Evolutionary conservation across 1,140 invertebrate genomes (phyloP).

Genomic region (Lordiphosa stackelbergi): DNA sequence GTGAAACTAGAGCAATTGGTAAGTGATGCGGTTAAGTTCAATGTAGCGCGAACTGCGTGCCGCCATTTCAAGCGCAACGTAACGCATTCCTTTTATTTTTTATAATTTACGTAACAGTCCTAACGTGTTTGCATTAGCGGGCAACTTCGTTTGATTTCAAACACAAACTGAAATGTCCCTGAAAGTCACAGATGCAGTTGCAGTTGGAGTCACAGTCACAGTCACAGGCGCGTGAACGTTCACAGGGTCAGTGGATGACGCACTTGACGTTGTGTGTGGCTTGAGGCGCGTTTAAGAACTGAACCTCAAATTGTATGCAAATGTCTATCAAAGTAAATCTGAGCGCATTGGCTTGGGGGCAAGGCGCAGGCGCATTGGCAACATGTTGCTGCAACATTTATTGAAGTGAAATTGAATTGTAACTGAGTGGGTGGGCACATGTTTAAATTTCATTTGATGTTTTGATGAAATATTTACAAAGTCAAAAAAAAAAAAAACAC

Average conservation of each 20-base stretch:
- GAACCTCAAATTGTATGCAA: slow-evolving; percentile 50
- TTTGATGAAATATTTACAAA: slow-evolving; percentile 64
- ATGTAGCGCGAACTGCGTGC: slow-evolving; percentile 74
- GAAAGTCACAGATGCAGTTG: slow-evolving; percentile 1
- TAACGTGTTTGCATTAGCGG: slow-evolving; percentile 1
- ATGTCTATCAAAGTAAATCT: slow-evolving; percentile 23
- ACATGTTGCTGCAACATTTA: slow-evolving; percentile 71
- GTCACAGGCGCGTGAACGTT: slow-evolving; percentile 9
- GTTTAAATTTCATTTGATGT: slow-evolving; percentile 47
- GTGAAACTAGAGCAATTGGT: slow-evolving; percentile 56
- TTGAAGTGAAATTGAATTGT: slow-evolving; percentile 65
- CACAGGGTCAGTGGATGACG: slow-evolving; percentile 26
- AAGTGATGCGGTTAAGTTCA: slow-evolving; percentile 58
- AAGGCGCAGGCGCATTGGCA: slow-evolving; percentile 49
- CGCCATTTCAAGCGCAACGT: slow-evolving; percentile 71
- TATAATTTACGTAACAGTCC: slow-evolving; percentile 15
- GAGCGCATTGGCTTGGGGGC: background rate
- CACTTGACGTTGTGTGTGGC: slow-evolving; percentile 54
- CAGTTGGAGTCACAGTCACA: slow-evolving; percentile 6
- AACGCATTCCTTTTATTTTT: slow-evolving; percentile 44
- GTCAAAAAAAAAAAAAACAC: slow-evolving; percentile 24
- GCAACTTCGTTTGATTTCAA: slow-evolving; percentile 17
- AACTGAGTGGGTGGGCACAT: slow-evolving; percentile 7
- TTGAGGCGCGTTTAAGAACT: slow-evolving; percentile 65
- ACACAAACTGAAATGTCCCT: slow-evolving; percentile 5